Base-by-base conservation (phyloP, 2,888 invertebrate genomes). In the Scrobipalpa atriplicella region DNA sequence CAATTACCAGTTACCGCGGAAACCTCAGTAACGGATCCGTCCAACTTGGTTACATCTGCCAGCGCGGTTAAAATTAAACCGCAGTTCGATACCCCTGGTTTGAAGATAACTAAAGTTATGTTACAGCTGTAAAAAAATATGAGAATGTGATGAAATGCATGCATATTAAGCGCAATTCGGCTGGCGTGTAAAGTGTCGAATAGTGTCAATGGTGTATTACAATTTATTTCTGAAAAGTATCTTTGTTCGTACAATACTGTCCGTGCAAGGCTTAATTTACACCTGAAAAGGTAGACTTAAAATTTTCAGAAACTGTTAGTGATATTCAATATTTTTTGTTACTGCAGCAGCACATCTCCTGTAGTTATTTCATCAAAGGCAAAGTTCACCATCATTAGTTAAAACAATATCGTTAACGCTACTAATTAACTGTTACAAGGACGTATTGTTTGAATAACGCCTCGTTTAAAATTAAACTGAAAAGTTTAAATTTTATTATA, bases 361-460 rank as follows among this genome's bases (percentile, higher is more conserved):
- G 47, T 47, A 47, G n/a, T 47, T 47, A 3, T 5, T 3, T 47
- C 5, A 5, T 7, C 8, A 5, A 8, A 6, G n/a, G 47, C 16
- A 16, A 47, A 47, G 16, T 47, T 47, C 47, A n/a, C 7, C 16
- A n/a, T 47, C 47, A 47, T 47, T 47, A n/a, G 47, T 47, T 47
- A 47, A 47, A 47, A 47, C 47, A 47, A 47, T 47, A 47, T 47
- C 47, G 47, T 47, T 47, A 47, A n/a, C n/a, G n/a, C n/a, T 16
- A 16, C 47, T 47, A 47, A 47, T 47, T 47, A 47, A 47, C n/a
- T 16, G 47, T 47, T 47, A 47, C 47, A 47, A 47, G 47, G n/a
- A 47, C 47, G n/a, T 47, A 47, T 47, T 47, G 16, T 47, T 6
- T 47, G 8, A 47, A 16, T 47, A 47, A 8, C n/a, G 47, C 8